phyloP scores from a whole-genome alignment of 2,888 invertebrate species.

The Chydorus sphaericus region DNA sequence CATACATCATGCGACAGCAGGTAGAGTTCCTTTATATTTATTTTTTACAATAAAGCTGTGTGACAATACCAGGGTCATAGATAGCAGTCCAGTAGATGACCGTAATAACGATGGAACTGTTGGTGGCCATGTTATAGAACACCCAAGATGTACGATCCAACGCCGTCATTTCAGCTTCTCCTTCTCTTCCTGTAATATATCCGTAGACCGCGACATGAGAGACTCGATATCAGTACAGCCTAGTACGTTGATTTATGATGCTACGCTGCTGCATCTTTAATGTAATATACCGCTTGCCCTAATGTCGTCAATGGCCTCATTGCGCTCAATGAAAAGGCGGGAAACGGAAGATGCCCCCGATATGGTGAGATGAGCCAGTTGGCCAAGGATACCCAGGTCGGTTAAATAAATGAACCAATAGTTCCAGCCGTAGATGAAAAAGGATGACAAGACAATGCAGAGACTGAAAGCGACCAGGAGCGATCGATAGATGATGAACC shows the following conservation, averaged over 20 bases:
- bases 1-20: too few relatives aligned
- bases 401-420: constrained; percentile 60
- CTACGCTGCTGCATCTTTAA: too few relatives aligned
- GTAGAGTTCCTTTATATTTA: too few relatives aligned
- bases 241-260: background rate
- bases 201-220: background rate
- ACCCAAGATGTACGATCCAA: constrained; percentile 49
- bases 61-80: constrained; percentile 51
- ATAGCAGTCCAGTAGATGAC: constrained; percentile 59
- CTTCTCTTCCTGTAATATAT: background rate
- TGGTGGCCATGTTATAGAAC: constrained; percentile 47
- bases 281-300: too few relatives aligned
- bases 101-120: constrained; percentile 56
- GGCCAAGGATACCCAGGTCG: constrained; percentile 50
- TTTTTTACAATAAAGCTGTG: too few relatives aligned
- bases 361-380: constrained; percentile 41
- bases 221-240: too few relatives aligned
- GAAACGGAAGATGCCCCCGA: constrained; percentile 36
- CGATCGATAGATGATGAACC: constrained; percentile 38
- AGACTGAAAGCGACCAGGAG: constrained; percentile 34
- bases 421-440: too few relatives aligned
- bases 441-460: too few relatives aligned
- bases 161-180: background rate
- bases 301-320: too few relatives aligned
- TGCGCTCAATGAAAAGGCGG: constrained; percentile 1